phyloP scores from a whole-genome alignment of 2,113 vertebrate genomes.

The Rhinoptilus africanus region DNA sequence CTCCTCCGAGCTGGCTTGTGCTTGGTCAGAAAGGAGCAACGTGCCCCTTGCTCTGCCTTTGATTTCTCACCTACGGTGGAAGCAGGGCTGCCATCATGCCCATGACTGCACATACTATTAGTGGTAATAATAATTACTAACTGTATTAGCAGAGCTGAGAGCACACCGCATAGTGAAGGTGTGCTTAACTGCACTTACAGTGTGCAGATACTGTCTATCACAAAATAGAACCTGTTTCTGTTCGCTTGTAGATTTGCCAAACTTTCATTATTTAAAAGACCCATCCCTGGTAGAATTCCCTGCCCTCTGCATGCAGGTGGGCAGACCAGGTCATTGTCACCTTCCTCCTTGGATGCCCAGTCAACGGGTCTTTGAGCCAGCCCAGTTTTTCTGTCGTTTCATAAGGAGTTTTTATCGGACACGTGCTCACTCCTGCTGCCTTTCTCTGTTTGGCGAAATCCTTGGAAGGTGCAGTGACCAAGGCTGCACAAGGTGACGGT shows the following conservation, averaged over 20 bases:
- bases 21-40: neutral
- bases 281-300: neutral
- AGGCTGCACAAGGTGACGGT: fast-evolving
- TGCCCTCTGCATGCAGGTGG: neutral
- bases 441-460: neutral
- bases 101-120: neutral
- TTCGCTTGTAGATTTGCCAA: neutral
- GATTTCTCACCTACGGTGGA: fast-evolving
- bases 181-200: neutral
- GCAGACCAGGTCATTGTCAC: neutral
- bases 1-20: fast-evolving
- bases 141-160: neutral
- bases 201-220: neutral
- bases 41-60: neutral
- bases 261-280: neutral
- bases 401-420: neutral
- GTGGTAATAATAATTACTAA: too few species aligned
- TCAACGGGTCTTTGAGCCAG: neutral
- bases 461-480: neutral
- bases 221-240: neutral
- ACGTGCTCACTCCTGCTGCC: neutral
- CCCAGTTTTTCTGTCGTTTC: neutral
- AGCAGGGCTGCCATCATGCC: neutral
- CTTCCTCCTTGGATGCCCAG: neutral
- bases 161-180: too few species aligned